These are phyloP conservation scores for Itoplectis maculator DNA, from an alignment of 2,888 invertebrate species.

Conservation along the genomic window DNA sequence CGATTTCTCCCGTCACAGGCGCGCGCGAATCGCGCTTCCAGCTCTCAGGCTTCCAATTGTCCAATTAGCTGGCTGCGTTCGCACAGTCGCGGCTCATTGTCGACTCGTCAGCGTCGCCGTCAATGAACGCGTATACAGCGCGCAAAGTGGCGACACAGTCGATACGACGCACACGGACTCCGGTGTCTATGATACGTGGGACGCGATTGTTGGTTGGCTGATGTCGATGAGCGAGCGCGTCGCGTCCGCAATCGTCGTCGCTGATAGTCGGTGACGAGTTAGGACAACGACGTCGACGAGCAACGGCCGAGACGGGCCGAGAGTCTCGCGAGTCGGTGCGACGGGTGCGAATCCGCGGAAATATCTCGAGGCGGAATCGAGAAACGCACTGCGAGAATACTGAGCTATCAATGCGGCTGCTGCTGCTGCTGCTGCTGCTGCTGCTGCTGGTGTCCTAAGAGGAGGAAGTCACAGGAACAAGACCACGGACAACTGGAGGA, in stretches of 20 bases:
- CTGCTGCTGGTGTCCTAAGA: slow-evolving; percentile 1
- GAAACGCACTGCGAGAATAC: slow-evolving; percentile 4
- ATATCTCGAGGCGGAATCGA: slow-evolving; percentile 20
- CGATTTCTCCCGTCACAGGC: too few species aligned
- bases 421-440: too few species aligned
- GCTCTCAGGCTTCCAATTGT: too few species aligned
- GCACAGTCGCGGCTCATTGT: too few species aligned
- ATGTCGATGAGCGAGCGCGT: not conserved
- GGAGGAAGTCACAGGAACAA: slow-evolving; percentile 14
- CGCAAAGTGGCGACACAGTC: not conserved
- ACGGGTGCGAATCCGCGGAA: not conserved
- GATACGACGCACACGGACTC: not conserved
- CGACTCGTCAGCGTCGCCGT: too few species aligned
- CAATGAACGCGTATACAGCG: too few species aligned
- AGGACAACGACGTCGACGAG: not conserved
- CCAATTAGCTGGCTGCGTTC: too few species aligned
- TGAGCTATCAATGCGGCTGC: slow-evolving; percentile 32
- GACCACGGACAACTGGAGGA: slow-evolving; percentile 6
- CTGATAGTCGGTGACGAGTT: slow-evolving; percentile 1
- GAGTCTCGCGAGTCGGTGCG: not conserved
- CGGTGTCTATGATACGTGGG: not conserved
- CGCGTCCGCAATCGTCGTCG: not conserved
- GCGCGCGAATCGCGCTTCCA: not conserved
- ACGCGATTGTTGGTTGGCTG: not conserved
- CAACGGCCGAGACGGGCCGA: too few species aligned